phyloP scores from a whole-genome alignment of 2,113 vertebrate species.

The Platichthys stellatus region DNA sequence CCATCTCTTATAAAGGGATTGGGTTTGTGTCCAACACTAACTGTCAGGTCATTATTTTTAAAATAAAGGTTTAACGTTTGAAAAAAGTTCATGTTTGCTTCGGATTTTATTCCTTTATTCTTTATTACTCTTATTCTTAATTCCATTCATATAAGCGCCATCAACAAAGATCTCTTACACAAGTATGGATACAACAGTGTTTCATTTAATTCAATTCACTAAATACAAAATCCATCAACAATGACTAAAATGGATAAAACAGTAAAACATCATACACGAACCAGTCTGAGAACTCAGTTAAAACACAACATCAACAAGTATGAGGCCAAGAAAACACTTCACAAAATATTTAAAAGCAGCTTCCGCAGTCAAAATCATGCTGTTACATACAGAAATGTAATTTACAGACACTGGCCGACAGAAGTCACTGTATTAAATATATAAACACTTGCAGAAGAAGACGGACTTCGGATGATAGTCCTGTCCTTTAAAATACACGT shows the following conservation, averaged over 20 bases:
- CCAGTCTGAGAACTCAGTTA: constrained; percentile 21
- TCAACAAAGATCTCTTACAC: constrained; percentile 13
- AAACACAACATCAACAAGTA: constrained; percentile 51
- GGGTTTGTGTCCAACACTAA: not conserved
- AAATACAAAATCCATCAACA: constrained; percentile 50
- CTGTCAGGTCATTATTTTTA: constrained; percentile 27
- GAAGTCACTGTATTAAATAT: constrained; percentile 19
- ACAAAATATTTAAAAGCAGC: constrained; percentile 36
- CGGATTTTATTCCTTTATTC: not conserved
- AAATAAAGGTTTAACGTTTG: constrained; percentile 31
- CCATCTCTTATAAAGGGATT: not conserved
- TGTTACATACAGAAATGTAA: not conserved
- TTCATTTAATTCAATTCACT: constrained; percentile 45
- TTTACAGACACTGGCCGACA: constrained; percentile 15
- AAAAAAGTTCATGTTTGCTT: not conserved
- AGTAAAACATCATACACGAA: constrained; percentile 32
- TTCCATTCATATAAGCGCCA: not conserved
- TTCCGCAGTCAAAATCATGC: constrained; percentile 47
- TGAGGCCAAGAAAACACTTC: constrained; percentile 21
- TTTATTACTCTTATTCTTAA: not conserved
- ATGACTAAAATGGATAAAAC: constrained; percentile 16
- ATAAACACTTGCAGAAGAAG: constrained; percentile 1
- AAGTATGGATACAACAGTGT: constrained; percentile 11
- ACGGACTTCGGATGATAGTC: not conserved
- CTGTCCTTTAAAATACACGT: constrained; percentile 27